Percentiles rank a stretch among this genome's conserved stretches.
Evolutionary conservation across 2,113 vertebrate genomes (phyloP).

Genomic region (Pimephales promelas): DNA sequence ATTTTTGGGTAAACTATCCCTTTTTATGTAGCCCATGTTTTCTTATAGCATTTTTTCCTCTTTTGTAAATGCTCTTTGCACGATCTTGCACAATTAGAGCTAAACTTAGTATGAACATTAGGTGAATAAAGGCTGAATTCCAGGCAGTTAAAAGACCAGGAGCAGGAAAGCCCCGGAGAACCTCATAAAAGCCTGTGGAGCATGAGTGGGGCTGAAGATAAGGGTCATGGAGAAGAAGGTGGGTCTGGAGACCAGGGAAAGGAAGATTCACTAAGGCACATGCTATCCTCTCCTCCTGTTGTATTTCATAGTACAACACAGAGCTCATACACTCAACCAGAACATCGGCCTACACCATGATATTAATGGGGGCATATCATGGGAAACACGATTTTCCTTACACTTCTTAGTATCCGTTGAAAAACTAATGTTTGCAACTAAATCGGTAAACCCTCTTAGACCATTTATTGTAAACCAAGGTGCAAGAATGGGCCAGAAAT

Average conservation of each 20-base stretch:
- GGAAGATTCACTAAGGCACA: constrained; percentile 54
- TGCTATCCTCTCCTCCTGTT: constrained; percentile 53
- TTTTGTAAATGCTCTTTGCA: neutral
- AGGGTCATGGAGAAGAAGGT: constrained; percentile 47
- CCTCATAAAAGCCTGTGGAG: constrained; percentile 53
- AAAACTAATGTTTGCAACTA: neutral
- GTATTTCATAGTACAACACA: neutral
- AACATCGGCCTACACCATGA: neutral
- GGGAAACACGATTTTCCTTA: neutral
- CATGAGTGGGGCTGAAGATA: constrained; percentile 40
- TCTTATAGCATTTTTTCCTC: neutral
- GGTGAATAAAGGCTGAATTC: constrained; percentile 55
- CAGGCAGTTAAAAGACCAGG: constrained; percentile 55
- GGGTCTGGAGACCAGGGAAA: constrained; percentile 49
- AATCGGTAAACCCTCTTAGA: neutral
- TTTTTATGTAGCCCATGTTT: neutral
- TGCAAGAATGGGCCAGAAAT: neutral
- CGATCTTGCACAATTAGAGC: constrained; percentile 47
- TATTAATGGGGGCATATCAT: neutral
- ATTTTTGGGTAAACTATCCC: neutral
- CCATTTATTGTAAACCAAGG: neutral
- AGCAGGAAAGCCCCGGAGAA: constrained; percentile 58
- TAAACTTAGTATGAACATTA: constrained; percentile 52
- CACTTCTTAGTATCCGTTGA: neutral
- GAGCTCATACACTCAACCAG: neutral